Percentiles rank a stretch among this genome's conserved stretches.
Evolutionary conservation across 2,888 invertebrate species (phyloP).

Genomic region (Aleiodes alternator): DNA sequence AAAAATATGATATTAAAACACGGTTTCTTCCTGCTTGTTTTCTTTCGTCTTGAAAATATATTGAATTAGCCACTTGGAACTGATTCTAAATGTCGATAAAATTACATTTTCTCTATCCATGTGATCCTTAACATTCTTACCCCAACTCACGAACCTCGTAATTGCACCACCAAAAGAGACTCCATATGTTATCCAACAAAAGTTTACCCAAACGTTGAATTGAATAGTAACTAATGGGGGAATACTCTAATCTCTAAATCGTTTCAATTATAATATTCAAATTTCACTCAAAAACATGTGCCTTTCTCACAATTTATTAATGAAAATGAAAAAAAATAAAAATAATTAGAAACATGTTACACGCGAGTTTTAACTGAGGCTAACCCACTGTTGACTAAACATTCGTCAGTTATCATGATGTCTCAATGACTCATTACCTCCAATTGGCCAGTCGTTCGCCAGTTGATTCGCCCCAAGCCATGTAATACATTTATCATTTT

Average conservation of each 20-base stretch:
- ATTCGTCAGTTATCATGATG: constrained; percentile 68
- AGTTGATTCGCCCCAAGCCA: too few relatives aligned
- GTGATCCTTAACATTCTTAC: constrained; percentile 29
- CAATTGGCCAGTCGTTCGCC: not conserved
- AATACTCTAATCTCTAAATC: constrained; percentile 21
- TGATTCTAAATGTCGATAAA: constrained; percentile 41
- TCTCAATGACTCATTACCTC: constrained; percentile 67
- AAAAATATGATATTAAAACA: not conserved
- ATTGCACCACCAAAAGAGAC: constrained; percentile 42
- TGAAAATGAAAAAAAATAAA: constrained; percentile 38
- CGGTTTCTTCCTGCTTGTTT: constrained; percentile 13
- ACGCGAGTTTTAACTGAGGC: too few relatives aligned
- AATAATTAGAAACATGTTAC: constrained; percentile 35
- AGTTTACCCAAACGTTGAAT: constrained; percentile 53
- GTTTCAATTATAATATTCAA: constrained; percentile 72
- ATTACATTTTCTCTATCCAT: constrained; percentile 3
- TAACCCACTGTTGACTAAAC: constrained; percentile 70
- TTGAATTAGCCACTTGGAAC: constrained; percentile 46
- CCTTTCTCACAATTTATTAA: constrained; percentile 43
- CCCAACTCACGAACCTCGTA: constrained; percentile 22
- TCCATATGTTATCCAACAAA: constrained; percentile 66
- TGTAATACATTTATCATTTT: too few relatives aligned
- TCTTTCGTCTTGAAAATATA: constrained; percentile 32
- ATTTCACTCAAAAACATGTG: constrained; percentile 67
- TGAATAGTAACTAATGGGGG: not conserved